These are phyloP conservation scores for Platorchestia sp. DNA, from an alignment of 1,140 invertebrate species.

Conservation along the genomic window DNA sequence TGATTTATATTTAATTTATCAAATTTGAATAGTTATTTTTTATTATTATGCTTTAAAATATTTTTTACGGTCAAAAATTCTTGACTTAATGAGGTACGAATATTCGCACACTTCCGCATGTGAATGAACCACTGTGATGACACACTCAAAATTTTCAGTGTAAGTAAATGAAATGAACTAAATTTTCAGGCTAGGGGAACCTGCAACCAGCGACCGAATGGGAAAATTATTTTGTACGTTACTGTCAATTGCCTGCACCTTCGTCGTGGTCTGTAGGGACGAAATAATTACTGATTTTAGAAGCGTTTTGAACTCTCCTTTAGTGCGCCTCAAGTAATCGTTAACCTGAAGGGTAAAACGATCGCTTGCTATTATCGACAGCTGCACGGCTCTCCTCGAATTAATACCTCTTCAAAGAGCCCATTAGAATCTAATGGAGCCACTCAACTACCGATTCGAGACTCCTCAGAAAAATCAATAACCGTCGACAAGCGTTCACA, in stretches of 20 bases:
- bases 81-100: too few relatives aligned
- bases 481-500: conserved; percentile 19
- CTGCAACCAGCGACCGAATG: neutral
- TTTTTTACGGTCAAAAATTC: too few relatives aligned
- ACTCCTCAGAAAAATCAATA: conserved; percentile 27
- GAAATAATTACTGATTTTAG: neutral
- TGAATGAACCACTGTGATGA: too few relatives aligned
- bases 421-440: conserved; percentile 42
- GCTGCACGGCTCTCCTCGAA: neutral
- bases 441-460: conserved; percentile 6
- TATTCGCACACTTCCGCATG: too few relatives aligned
- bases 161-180: too few relatives aligned
- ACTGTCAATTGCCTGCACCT: neutral
- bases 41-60: too few relatives aligned
- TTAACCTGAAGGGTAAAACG: neutral
- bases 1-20: too few relatives aligned
- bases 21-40: too few relatives aligned
- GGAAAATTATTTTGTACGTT: neutral
- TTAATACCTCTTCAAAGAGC: conserved; percentile 22
- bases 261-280: neutral
- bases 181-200: too few relatives aligned
- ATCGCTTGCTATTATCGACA: neutral
- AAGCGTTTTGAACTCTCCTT: neutral
- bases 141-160: too few relatives aligned
- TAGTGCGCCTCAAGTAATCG: neutral